phyloP scores from a whole-genome alignment of 2,888 invertebrate species.

The Megastigmus dorsalis region DNA sequence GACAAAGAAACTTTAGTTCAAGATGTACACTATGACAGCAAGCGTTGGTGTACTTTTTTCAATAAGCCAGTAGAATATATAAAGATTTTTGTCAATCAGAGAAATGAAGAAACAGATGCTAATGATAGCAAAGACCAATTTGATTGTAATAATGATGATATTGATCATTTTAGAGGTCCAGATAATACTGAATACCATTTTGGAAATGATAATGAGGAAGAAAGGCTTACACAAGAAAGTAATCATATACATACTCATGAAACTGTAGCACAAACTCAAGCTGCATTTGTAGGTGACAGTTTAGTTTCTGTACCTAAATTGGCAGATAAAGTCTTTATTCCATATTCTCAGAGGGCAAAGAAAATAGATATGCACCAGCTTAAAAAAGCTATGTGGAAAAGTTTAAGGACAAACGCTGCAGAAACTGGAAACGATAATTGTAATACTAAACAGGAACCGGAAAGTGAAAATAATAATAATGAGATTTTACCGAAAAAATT shows the following conservation, averaged over 20 bases:
- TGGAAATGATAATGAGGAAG: constrained; percentile 65
- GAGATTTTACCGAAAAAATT: constrained; percentile 70
- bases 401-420: constrained; percentile 73
- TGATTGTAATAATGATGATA: constrained; percentile 77
- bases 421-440: constrained; percentile 71
- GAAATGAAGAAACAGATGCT: not conserved
- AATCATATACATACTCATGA: constrained; percentile 56
- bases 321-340: constrained; percentile 82
- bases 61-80: constrained; percentile 55
- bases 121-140: constrained; percentile 63
- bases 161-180: constrained; percentile 73
- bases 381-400: constrained; percentile 84
- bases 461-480: constrained; percentile 50
- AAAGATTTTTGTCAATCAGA: constrained; percentile 38
- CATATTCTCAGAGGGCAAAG: constrained; percentile 89
- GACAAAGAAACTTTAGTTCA: constrained; percentile 61
- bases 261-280: constrained; percentile 60
- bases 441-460: constrained; percentile 54
- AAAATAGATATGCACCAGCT: constrained; percentile 90
- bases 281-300: constrained; percentile 76
- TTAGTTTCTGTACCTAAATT: constrained; percentile 82
- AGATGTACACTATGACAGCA: constrained; percentile 60
- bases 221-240: constrained; percentile 66
- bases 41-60: constrained; percentile 51
- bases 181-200: constrained; percentile 62